Evolutionary conservation across 53 echinoderm and acorn worm species (phyloP).

Genomic region (Arbacia lixula): DNA sequence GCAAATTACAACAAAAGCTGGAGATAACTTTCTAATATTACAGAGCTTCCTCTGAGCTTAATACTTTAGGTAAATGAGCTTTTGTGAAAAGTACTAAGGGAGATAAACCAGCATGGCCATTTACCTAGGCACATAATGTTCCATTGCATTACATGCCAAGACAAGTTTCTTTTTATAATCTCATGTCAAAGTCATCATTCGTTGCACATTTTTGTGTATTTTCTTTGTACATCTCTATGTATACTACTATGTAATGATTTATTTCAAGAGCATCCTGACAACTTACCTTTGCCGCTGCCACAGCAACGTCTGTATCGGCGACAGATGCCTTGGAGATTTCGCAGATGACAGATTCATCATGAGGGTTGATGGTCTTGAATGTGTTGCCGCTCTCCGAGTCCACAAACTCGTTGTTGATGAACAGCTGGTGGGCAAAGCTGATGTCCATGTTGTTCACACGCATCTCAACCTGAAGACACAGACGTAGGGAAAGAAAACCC

Average conservation of each 20-base stretch:
- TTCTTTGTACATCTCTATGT: too few species aligned
- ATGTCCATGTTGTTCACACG: slow-evolving; percentile 93
- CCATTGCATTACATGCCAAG: too few species aligned
- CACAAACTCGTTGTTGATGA: slow-evolving; percentile 97
- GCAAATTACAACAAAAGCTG: too few species aligned
- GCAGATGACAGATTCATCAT: slow-evolving; percentile 94
- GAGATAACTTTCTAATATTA: too few species aligned
- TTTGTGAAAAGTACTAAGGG: too few species aligned
- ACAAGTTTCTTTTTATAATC: slow-evolving; percentile 20
- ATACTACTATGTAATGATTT: too few species aligned
- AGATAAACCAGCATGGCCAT: too few species aligned
- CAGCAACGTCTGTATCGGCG: slow-evolving; percentile 82
- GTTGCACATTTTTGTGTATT: too few species aligned
- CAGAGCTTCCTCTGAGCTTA: too few species aligned
- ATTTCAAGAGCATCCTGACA: background rate
- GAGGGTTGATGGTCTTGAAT: slow-evolving; percentile 93
- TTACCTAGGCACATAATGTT: too few species aligned
- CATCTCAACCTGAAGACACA: slow-evolving; percentile 90
- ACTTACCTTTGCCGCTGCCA: slow-evolving; percentile 90
- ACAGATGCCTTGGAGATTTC: slow-evolving; percentile 86
- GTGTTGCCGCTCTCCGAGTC: slow-evolving; percentile 84
- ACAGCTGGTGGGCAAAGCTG: slow-evolving; percentile 87
- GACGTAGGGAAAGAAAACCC: background rate
- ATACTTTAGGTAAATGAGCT: too few species aligned
- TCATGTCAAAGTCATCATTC: too few species aligned